Base-by-base conservation (phyloP, 1,140 invertebrate genomes). In the Ruditapes philippinarum region DNA sequence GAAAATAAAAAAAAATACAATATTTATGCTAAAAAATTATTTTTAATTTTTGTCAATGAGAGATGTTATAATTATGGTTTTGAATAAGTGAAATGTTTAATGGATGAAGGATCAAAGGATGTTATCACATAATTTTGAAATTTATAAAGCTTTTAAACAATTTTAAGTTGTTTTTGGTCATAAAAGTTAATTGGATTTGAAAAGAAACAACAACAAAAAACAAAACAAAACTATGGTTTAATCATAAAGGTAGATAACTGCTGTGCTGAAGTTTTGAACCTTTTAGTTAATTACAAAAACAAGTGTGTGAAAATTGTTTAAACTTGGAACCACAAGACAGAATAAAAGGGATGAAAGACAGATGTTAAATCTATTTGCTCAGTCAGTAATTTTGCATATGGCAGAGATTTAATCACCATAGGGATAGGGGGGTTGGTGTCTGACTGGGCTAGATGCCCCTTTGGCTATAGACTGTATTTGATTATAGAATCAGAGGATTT, bases 281-380 rank as follows among this genome's bases (percentile, higher is more conserved):
- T 28, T 28, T 4, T 62, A 11, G n/a, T 28, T 62, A 62, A 62
- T 62, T 62, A 62, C 19, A 62, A 62, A 62, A 62, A 25, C 57
- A 62, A 62, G 25, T 62, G 57, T 62, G 57, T 62, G 51, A 62
- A 62, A 62, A 62, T 62, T 62, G 57, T 62, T 62, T 57, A 4
- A 62, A 62, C 57, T 62, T 57, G n/a, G 25, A 62, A 62, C 57
- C 57, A 25, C 25, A 25, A 25, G 25, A 25, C 28, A 62, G 28
- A 28, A 62, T 62, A 62, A 62, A 62, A 62, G n/a, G 57, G 25
- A 28, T 62, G 57, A 28, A 62, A 33, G 14, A 70, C 65, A 70
- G 65, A 70, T 70, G 65, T 40, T 38, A 33, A 70, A 70, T 1
- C n/a, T 4, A 70, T 70, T 70, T 70, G 5, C 51, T n/a, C 25